Percentiles rank a stretch among this genome's conserved stretches.
Conservation (phyloP, 1,140 invertebrate species). For the Drosophila pruinosa region DNA sequence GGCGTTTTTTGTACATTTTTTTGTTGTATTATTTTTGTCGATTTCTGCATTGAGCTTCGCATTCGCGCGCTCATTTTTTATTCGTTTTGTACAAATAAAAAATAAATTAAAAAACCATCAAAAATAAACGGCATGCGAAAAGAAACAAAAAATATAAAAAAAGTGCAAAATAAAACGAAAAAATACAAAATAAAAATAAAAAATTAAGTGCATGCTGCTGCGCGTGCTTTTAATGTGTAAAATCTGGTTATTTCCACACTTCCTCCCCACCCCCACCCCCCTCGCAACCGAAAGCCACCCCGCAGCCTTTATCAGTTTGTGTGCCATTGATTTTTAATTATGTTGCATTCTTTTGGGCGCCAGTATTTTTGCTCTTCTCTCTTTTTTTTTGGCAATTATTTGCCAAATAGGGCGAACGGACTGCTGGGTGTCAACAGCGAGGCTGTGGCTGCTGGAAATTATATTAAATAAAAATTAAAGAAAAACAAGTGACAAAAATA, state of each 20-base stretch:
- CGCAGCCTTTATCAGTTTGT: slow-evolving; percentile 67
- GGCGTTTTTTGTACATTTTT: slow-evolving; percentile 64
- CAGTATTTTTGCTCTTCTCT: slow-evolving; percentile 35
- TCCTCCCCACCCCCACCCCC: neutral
- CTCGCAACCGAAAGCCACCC: too few relatives aligned
- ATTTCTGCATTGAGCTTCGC: slow-evolving; percentile 59
- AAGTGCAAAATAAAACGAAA: slow-evolving; percentile 17
- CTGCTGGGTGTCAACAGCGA: neutral
- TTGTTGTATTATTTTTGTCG: slow-evolving; percentile 44
- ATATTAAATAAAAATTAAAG: slow-evolving; percentile 79
- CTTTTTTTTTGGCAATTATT: slow-evolving; percentile 63
- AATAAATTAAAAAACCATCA: slow-evolving; percentile 79
- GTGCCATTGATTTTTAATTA: slow-evolving; percentile 82
- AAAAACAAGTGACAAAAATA: slow-evolving; percentile 76
- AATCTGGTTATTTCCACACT: slow-evolving; percentile 68
- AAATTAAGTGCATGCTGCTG: slow-evolving; percentile 19
- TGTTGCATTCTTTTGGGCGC: slow-evolving; percentile 71
- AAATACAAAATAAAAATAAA: slow-evolving; percentile 18
- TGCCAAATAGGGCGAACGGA: slow-evolving; percentile 53
- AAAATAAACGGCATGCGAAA: slow-evolving; percentile 69
- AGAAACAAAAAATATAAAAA: slow-evolving; percentile 12
- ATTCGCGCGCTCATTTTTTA: slow-evolving; percentile 55
- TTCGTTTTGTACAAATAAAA: slow-evolving; percentile 68
- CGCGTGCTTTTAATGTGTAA: slow-evolving; percentile 64
- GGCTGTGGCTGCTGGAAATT: slow-evolving; percentile 40